These are phyloP conservation scores for Pherbina coryleti DNA, from an alignment of 2,888 invertebrate species.

Conservation along the genomic window DNA sequence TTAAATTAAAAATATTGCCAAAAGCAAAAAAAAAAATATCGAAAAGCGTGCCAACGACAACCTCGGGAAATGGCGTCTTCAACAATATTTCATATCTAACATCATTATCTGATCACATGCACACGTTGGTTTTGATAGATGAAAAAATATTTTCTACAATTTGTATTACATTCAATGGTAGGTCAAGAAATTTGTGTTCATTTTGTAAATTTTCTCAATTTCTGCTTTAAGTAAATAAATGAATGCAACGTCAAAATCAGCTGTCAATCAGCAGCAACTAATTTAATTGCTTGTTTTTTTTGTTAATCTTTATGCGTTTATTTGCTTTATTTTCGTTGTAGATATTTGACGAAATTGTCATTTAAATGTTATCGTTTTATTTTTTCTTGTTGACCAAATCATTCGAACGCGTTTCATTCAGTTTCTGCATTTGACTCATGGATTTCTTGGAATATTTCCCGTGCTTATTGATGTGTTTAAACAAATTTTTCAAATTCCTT, in stretches of 20 bases:
- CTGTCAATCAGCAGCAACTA: neutral
- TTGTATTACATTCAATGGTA: neutral
- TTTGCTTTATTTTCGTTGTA: neutral
- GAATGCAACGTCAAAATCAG: neutral
- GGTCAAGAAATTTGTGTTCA: neutral
- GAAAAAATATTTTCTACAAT: neutral
- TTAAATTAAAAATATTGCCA: constrained; percentile 2
- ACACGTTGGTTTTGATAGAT: neutral
- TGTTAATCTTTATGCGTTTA: neutral
- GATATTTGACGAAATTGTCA: neutral
- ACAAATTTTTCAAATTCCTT: neutral
- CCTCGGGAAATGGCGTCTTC: neutral
- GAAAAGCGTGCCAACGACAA: constrained; percentile 19
- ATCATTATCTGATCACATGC: neutral
- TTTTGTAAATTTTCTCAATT: neutral
- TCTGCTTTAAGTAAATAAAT: neutral
- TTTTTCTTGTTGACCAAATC: neutral
- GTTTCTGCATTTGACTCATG: constrained; percentile 19
- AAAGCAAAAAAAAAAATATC: neutral
- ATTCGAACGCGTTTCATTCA: neutral
- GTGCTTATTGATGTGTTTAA: neutral
- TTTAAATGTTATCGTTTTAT: neutral
- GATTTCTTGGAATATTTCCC: constrained; percentile 12
- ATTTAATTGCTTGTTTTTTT: neutral
- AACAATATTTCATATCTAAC: neutral